Conservation (phyloP, 2,888 invertebrate species). For the Drosophila prolongata region DNA sequence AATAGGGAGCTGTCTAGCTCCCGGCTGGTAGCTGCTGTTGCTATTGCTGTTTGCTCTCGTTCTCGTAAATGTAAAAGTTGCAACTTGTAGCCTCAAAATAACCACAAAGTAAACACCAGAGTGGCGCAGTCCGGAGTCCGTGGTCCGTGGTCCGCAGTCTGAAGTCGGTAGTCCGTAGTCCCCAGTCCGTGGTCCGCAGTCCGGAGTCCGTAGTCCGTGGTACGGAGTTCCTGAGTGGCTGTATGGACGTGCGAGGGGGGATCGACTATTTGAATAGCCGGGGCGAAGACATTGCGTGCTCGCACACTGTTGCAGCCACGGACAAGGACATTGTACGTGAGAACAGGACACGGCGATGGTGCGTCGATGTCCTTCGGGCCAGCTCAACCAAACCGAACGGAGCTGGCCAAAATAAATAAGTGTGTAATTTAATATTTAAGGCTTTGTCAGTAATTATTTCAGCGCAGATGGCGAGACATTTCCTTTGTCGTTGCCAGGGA, state of each 20-base stretch:
- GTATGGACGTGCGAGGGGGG: slow-evolving; percentile 34
- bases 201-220: not conserved
- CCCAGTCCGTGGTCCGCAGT: not conserved
- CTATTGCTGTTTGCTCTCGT: slow-evolving; percentile 46
- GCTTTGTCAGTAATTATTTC: slow-evolving; percentile 76
- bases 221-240: slow-evolving; percentile 8
- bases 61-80: slow-evolving; percentile 70
- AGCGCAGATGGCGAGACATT: slow-evolving; percentile 58
- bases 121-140: slow-evolving; percentile 46
- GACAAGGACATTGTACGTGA: slow-evolving; percentile 67
- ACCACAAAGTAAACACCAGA: slow-evolving; percentile 78
- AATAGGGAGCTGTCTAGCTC: slow-evolving; percentile 9
- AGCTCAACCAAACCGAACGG: slow-evolving; percentile 10
- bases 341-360: slow-evolving; percentile 25
- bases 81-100: slow-evolving; percentile 78
- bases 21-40: slow-evolving; percentile 28
- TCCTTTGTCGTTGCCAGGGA: slow-evolving; percentile 38
- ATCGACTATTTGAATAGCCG: slow-evolving; percentile 69
- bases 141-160: slow-evolving; percentile 2
- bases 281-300: slow-evolving; percentile 50
- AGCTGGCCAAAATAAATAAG: slow-evolving; percentile 69
- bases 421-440: slow-evolving; percentile 80
- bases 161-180: not conserved
- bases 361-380: slow-evolving; percentile 39
- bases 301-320: slow-evolving; percentile 42